phyloP scores from a whole-genome alignment of 2,113 vertebrate species.

The Corythoichthys intestinalis region DNA sequence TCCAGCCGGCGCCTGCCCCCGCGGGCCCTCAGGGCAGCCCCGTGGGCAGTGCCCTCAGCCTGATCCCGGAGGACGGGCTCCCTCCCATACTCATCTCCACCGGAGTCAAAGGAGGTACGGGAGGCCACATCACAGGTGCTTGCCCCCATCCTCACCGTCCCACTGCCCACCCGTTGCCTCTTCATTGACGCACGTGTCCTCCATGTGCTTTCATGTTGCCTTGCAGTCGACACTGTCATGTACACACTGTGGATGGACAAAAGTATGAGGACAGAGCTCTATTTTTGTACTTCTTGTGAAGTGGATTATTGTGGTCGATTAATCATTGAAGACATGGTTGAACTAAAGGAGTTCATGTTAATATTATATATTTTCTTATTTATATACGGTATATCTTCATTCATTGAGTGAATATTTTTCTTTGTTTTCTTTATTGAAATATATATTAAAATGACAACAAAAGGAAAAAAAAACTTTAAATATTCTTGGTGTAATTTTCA shows the following conservation, averaged over 20 bases:
- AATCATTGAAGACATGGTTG: too few relatives aligned
- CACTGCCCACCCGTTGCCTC: constrained; percentile 26
- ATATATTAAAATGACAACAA: too few relatives aligned
- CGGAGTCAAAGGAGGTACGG: constrained; percentile 97
- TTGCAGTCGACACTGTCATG: neutral
- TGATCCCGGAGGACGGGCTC: constrained; percentile 97
- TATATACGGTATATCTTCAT: too few relatives aligned
- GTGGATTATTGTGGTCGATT: too few relatives aligned
- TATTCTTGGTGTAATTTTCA: too few relatives aligned
- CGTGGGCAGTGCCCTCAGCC: constrained; percentile 92
- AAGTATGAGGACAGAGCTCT: neutral
- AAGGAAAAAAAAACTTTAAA: too few relatives aligned
- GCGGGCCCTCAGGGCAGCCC: constrained; percentile 86
- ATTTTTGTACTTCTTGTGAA: neutral
- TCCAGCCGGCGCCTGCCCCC: constrained; percentile 71
- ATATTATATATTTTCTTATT: too few relatives aligned
- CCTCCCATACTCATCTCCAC: constrained; percentile 99
- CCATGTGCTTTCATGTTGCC: constrained; percentile 1
- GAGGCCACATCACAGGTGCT: constrained; percentile 79
- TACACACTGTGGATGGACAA: neutral
- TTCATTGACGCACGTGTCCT: neutral
- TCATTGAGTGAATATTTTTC: too few relatives aligned
- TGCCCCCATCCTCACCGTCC: constrained; percentile 70
- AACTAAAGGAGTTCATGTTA: too few relatives aligned
- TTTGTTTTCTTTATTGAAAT: too few relatives aligned